Evolutionary conservation across 1,140 invertebrate species (phyloP).

Genomic region (Drosophila nigromelanica): DNA sequence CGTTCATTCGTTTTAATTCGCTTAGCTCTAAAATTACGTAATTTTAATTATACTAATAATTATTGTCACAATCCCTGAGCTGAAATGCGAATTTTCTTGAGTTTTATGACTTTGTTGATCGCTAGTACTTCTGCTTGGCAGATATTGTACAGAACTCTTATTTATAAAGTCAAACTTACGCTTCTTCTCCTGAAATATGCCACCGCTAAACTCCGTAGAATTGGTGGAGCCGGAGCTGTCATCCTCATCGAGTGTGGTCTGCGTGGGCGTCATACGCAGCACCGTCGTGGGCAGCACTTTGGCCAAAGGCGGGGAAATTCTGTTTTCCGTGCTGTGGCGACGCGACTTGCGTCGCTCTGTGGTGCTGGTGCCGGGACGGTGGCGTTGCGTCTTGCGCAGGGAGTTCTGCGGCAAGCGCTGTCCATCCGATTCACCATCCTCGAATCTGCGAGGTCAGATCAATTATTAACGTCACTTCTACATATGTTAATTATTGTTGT

Average conservation of each 20-base stretch:
- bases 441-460: constrained; percentile 43
- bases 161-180: constrained; percentile 36
- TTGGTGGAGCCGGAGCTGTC: constrained; percentile 83
- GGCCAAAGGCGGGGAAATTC: constrained; percentile 84
- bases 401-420: constrained; percentile 89
- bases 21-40: no score
- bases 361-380: constrained; percentile 87
- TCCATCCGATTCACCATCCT: constrained; percentile 83
- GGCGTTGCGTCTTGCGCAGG: constrained; percentile 90
- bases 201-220: constrained; percentile 74
- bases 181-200: constrained; percentile 76
- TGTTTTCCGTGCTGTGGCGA: constrained; percentile 89
- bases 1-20: no score
- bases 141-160: no score
- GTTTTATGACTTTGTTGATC: no score
- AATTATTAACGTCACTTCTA: no score
- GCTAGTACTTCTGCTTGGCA: no score
- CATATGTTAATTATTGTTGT: no score
- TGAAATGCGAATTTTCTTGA: no score
- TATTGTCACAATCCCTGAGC: no score
- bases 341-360: constrained; percentile 90
- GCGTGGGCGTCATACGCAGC: constrained; percentile 71
- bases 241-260: constrained; percentile 83
- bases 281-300: constrained; percentile 72
- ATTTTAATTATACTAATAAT: no score